These are phyloP conservation scores for Colletes collaris DNA, from an alignment of 2,888 invertebrate genomes.

Conservation along the genomic window DNA sequence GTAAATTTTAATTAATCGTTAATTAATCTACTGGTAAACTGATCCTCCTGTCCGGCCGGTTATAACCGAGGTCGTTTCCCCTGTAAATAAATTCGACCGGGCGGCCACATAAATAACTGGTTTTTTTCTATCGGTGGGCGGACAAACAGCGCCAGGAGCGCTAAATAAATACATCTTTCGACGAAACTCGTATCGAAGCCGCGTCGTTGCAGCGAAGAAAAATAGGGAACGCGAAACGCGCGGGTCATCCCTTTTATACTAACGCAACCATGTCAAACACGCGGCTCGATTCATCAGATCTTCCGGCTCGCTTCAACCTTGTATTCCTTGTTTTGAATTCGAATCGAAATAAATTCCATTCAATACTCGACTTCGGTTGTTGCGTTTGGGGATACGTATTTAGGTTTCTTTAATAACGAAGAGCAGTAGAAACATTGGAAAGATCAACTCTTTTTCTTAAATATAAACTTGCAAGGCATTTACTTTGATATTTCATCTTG, in stretches of 20 bases:
- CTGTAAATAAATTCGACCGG: conserved; percentile 24
- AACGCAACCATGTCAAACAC: too few relatives aligned
- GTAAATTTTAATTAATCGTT: conserved; percentile 54
- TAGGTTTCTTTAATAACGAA: too few relatives aligned
- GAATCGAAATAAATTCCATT: too few relatives aligned
- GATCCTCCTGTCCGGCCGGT: conserved; percentile 9
- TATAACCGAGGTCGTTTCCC: neutral
- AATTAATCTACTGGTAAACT: conserved; percentile 35
- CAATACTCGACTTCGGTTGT: too few relatives aligned
- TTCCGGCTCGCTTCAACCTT: too few relatives aligned
- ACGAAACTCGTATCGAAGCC: neutral
- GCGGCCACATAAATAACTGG: neutral
- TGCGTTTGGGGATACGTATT: too few relatives aligned
- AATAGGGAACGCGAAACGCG: neutral
- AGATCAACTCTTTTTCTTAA: too few relatives aligned
- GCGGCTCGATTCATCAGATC: too few relatives aligned
- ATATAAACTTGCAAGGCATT: too few relatives aligned
- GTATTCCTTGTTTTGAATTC: too few relatives aligned
- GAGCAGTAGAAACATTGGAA: too few relatives aligned
- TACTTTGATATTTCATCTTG: too few relatives aligned
- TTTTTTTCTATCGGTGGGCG: neutral
- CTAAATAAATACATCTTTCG: conserved; percentile 20
- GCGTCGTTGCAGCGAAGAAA: neutral
- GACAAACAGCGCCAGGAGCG: neutral
- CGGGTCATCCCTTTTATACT: neutral